phyloP scores from a whole-genome alignment of 2,888 invertebrate species.

The Artemia sinica region DNA sequence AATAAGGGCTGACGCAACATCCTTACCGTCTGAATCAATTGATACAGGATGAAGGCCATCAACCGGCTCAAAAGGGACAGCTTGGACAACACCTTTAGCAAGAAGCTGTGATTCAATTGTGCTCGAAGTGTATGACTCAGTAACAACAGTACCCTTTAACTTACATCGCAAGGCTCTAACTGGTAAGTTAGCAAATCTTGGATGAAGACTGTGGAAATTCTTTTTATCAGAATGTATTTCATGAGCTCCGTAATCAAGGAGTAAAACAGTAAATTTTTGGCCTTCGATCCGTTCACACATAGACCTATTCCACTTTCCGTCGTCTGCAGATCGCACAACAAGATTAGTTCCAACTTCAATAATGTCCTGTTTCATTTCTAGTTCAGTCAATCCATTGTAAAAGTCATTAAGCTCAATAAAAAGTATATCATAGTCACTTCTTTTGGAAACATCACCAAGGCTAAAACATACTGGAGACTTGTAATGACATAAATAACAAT shows the following conservation, averaged over 20 bases:
- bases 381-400: slow-evolving; percentile 15
- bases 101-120: background rate
- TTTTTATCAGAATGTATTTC: background rate
- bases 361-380: slow-evolving; percentile 14
- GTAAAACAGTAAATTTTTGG: background rate
- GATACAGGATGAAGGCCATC: background rate
- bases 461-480: background rate
- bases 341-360: slow-evolving; percentile 4
- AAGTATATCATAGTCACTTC: background rate
- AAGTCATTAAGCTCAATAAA: slow-evolving; percentile 15
- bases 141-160: background rate
- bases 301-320: background rate
- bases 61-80: background rate
- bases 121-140: background rate
- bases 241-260: background rate
- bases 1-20: background rate
- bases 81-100: background rate
- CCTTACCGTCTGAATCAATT: background rate
- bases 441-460: background rate
- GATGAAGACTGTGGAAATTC: background rate
- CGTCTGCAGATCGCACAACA: slow-evolving; percentile 14
- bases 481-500: too few species aligned
- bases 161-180: background rate
- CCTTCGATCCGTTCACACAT: background rate
- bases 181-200: background rate